Evolutionary conservation across 2,113 vertebrate genomes (phyloP).

Genomic region (Antechinus flavipes): DNA sequence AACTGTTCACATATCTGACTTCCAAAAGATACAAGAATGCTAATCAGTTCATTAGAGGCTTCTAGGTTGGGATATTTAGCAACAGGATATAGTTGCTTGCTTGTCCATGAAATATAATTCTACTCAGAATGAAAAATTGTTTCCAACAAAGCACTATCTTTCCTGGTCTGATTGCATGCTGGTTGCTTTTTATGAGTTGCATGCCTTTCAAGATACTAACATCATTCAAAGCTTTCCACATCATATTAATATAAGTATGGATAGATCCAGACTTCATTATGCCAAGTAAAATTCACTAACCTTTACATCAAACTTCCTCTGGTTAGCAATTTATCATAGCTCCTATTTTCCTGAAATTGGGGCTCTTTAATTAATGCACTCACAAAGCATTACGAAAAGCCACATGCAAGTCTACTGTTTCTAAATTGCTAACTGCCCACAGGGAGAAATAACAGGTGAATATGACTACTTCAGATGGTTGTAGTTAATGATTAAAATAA

Average conservation of each 20-base stretch:
- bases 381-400: slow-evolving; percentile 74
- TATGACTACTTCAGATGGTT: slow-evolving; percentile 60
- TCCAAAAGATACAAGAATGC: slow-evolving; percentile 85
- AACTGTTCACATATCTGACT: slow-evolving; percentile 84
- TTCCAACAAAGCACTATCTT: slow-evolving; percentile 81
- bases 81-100: slow-evolving; percentile 81
- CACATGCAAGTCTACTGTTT: slow-evolving; percentile 61
- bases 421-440: slow-evolving; percentile 71
- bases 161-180: slow-evolving; percentile 83
- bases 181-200: slow-evolving; percentile 81
- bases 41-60: slow-evolving; percentile 87
- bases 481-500: slow-evolving; percentile 70
- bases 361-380: slow-evolving; percentile 80
- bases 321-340: slow-evolving; percentile 77
- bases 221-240: slow-evolving; percentile 78
- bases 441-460: slow-evolving; percentile 62
- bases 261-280: slow-evolving; percentile 71
- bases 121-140: slow-evolving; percentile 84
- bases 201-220: slow-evolving; percentile 82
- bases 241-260: slow-evolving; percentile 77
- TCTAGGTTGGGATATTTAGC: slow-evolving; percentile 86
- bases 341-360: slow-evolving; percentile 72
- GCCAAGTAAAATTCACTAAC: slow-evolving; percentile 80
- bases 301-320: slow-evolving; percentile 79
- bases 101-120: slow-evolving; percentile 82